phyloP scores from a whole-genome alignment of 2,888 invertebrate species.

The Chrysina gloriosa region DNA sequence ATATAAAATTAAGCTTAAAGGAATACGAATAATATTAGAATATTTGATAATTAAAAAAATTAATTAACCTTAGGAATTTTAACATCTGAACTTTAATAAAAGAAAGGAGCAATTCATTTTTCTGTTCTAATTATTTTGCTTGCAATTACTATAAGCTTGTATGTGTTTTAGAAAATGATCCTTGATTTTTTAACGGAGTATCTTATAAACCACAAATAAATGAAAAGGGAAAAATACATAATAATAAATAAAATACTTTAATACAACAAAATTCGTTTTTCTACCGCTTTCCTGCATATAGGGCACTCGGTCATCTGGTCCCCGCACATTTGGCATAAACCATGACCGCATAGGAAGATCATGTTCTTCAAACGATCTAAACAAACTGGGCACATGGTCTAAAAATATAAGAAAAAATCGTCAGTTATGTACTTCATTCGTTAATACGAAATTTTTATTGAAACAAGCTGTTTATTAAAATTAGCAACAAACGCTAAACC shows the following conservation, averaged over 20 bases:
- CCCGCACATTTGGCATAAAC: conserved; percentile 98
- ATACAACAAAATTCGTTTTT: conserved; percentile 94
- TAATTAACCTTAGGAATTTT: no score
- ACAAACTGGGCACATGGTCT: conserved; percentile 99
- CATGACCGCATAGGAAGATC: conserved; percentile 98
- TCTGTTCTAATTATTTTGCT: no score
- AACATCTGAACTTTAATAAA: no score
- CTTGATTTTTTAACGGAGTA: not conserved
- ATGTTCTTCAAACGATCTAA: conserved; percentile 97
- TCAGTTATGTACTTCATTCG: no score
- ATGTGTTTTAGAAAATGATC: not conserved
- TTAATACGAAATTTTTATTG: no score
- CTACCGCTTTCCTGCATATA: conserved; percentile 96
- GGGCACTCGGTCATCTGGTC: conserved; percentile 98
- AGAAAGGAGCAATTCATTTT: no score
- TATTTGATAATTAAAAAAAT: no score
- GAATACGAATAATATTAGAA: no score
- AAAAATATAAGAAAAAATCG: conserved; percentile 59
- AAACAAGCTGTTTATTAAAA: no score
- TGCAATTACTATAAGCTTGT: no score
- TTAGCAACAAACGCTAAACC: no score
- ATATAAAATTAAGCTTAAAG: no score
- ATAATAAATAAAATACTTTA: conserved; percentile 56
- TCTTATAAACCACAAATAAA: not conserved
- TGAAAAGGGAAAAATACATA: not conserved